A percentile compares a stretch with the other conserved stretches of the same genome.
Evolutionary conservation across 2,797 vertebrate species (phyloP).

Genomic region (Alca torda): DNA sequence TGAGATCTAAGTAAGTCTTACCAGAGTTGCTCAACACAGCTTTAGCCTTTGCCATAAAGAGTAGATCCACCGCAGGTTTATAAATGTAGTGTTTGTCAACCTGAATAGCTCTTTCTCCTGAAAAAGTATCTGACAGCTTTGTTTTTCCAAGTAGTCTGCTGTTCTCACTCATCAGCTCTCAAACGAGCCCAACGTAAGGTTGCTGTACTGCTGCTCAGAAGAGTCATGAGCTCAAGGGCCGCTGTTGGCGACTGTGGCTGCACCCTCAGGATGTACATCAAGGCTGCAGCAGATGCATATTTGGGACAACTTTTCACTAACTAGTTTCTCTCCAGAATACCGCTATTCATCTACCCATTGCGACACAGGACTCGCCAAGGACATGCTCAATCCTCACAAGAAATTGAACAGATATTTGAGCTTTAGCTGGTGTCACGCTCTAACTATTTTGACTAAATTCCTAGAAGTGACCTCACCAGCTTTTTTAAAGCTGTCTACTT

Average conservation of each 20-base stretch:
- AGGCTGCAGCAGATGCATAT: background rate
- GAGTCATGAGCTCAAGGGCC: background rate
- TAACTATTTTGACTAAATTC: background rate
- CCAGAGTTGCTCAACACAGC: background rate
- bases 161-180: background rate
- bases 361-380: background rate
- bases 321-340: background rate
- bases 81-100: background rate
- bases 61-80: background rate
- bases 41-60: background rate
- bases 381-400: background rate
- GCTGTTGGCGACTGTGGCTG: background rate
- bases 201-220: background rate
- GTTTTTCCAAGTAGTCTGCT: background rate
- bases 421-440: background rate
- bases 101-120: background rate
- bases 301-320: background rate
- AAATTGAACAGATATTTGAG: background rate
- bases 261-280: background rate
- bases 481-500: background rate
- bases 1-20: background rate
- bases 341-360: background rate
- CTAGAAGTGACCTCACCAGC: background rate
- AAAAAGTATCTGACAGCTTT: background rate
- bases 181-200: fast-evolving